These are phyloP conservation scores for Fistularia tabacaria DNA, from an alignment of 2,797 vertebrate genomes.

Conservation along the genomic window DNA sequence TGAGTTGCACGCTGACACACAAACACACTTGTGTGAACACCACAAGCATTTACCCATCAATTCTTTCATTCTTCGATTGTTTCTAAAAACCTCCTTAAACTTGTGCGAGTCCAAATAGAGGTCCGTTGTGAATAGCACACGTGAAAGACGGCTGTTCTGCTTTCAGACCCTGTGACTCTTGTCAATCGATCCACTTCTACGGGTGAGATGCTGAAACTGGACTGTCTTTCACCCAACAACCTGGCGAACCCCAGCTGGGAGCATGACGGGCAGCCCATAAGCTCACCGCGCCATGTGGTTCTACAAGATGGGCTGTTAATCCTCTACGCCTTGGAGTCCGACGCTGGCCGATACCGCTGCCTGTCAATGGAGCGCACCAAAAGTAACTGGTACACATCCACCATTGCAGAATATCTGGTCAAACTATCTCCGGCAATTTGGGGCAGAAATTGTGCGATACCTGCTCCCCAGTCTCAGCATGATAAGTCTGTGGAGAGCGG, in stretches of 20 bases:
- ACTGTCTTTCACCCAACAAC: slow-evolving; percentile 64
- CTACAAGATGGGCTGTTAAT: slow-evolving; percentile 61
- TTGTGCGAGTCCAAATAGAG: background rate
- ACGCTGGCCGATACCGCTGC: slow-evolving; percentile 70
- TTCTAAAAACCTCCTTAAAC: background rate
- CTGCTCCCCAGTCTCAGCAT: slow-evolving; percentile 15
- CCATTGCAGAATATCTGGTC: slow-evolving; percentile 56
- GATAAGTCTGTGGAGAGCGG: slow-evolving; percentile 26
- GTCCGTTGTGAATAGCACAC: no score
- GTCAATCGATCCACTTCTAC: slow-evolving; percentile 28
- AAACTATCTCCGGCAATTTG: background rate
- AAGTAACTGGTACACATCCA: slow-evolving; percentile 22
- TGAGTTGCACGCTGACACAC: slow-evolving; percentile 42
- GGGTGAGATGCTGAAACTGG: slow-evolving; percentile 58
- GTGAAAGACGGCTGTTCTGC: background rate
- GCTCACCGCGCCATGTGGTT: slow-evolving; percentile 40
- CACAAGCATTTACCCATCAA: no score
- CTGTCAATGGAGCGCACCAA: slow-evolving; percentile 63
- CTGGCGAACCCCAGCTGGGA: slow-evolving; percentile 67
- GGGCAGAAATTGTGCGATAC: background rate
- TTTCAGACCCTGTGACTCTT: slow-evolving; percentile 51
- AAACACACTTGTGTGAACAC: no score
- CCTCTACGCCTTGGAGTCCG: slow-evolving; percentile 38
- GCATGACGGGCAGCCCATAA: slow-evolving; percentile 29
- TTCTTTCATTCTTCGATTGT: no score